phyloP scores from a whole-genome alignment of 2,888 invertebrate genomes.

The Panopea generosa region DNA sequence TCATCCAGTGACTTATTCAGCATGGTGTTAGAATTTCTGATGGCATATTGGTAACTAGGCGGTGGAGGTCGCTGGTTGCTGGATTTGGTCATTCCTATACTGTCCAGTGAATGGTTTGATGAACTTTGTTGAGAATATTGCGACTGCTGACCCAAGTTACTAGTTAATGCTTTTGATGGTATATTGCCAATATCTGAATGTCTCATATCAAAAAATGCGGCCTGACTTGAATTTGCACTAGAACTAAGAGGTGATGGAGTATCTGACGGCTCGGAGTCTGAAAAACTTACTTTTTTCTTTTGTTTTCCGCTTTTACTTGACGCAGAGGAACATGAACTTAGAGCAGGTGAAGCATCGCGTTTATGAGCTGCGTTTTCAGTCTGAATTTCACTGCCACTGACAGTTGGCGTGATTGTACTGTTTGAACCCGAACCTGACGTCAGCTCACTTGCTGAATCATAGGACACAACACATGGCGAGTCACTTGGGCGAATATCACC shows the following conservation, averaged over 20 bases:
- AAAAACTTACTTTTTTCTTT: slow-evolving; percentile 75
- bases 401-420: slow-evolving; percentile 45
- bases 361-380: slow-evolving; percentile 30
- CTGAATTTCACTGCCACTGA: slow-evolving; percentile 40
- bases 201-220: slow-evolving; percentile 54
- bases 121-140: slow-evolving; percentile 40
- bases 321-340: slow-evolving; percentile 60
- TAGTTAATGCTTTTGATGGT: slow-evolving; percentile 15
- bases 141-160: slow-evolving; percentile 14
- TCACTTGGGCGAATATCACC: slow-evolving; percentile 24
- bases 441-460: slow-evolving; percentile 54
- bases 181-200: slow-evolving; percentile 19
- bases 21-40: slow-evolving; percentile 43
- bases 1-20: slow-evolving; percentile 23
- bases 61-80: slow-evolving; percentile 45
- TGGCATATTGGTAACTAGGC: slow-evolving; percentile 59
- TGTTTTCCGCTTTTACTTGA: slow-evolving; percentile 61
- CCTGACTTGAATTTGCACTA: slow-evolving; percentile 53
- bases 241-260: slow-evolving; percentile 60
- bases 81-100: slow-evolving; percentile 21
- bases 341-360: slow-evolving; percentile 60
- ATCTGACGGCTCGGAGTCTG: slow-evolving; percentile 71
- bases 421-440: slow-evolving; percentile 44
- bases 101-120: slow-evolving; percentile 50
- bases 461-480: slow-evolving; percentile 51